Conservation (phyloP, 2,113 vertebrate species). For the Etia nguti region DNA sequence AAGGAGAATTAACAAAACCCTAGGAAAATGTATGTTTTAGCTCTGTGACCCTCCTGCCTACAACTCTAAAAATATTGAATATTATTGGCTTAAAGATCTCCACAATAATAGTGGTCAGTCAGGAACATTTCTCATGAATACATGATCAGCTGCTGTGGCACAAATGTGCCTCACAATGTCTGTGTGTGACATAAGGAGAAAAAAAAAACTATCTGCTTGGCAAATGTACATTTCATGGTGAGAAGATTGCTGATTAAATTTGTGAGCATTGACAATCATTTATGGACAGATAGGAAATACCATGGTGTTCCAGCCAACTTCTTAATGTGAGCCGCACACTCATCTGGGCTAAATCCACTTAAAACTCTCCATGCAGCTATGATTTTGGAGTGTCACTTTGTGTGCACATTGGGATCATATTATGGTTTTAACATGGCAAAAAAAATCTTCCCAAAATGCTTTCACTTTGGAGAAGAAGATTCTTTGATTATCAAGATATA, state of each 20-base stretch:
- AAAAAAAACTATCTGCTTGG: neutral
- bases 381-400: neutral
- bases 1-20: neutral
- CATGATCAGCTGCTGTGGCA: neutral
- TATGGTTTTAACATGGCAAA: conserved; percentile 25
- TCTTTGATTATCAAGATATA: conserved; percentile 52
- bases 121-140: neutral
- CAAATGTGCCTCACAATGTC: neutral
- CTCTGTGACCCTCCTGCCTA: neutral
- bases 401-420: neutral
- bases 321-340: neutral
- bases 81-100: neutral
- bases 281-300: neutral
- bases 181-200: neutral
- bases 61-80: neutral
- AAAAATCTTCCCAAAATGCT: conserved; percentile 51
- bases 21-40: neutral
- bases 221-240: neutral
- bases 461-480: conserved; percentile 47
- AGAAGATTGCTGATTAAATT: neutral
- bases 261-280: neutral
- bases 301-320: neutral
- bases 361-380: neutral
- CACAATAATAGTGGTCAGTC: neutral
- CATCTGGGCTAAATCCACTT: neutral